These are phyloP conservation scores for Athalia circularis DNA, from an alignment of 2,888 invertebrate genomes.

Conservation along the genomic window DNA sequence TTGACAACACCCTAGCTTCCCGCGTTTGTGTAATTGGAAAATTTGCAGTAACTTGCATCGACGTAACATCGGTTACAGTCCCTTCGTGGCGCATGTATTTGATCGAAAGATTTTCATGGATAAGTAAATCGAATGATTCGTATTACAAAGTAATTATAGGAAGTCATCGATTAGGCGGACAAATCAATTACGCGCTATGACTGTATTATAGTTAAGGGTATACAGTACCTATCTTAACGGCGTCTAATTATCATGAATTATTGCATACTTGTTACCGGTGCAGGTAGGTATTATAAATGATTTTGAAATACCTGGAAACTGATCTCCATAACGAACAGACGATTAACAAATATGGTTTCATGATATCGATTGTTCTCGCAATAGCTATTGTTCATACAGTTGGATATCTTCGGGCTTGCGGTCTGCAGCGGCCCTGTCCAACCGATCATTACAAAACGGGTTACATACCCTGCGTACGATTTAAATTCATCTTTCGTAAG, in stretches of 20 bases:
- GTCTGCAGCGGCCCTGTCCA: not conserved
- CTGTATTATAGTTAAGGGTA: too few relatives aligned
- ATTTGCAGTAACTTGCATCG: too few relatives aligned
- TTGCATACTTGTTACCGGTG: not conserved
- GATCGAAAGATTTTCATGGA: too few relatives aligned
- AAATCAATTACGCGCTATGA: too few relatives aligned
- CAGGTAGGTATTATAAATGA: conserved; percentile 20
- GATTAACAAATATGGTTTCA: conserved; percentile 21
- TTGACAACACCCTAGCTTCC: conserved; percentile 25
- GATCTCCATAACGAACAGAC: conserved; percentile 39
- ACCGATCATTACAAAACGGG: conserved; percentile 21
- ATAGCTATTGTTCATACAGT: conserved; percentile 29
- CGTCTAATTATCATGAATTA: too few relatives aligned
- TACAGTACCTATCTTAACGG: too few relatives aligned
- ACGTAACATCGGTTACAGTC: not conserved
- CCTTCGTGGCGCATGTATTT: too few relatives aligned
- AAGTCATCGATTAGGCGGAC: too few relatives aligned
- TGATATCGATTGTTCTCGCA: conserved; percentile 32
- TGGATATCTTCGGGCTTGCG: conserved; percentile 22
- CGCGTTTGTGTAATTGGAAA: conserved; percentile 1
- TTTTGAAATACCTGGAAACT: conserved; percentile 41
- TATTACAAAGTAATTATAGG: too few relatives aligned
- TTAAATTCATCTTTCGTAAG: conserved; percentile 8
- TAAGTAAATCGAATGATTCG: too few relatives aligned
- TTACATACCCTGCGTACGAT: conserved; percentile 11